Evolutionary conservation across 2,888 invertebrate genomes (phyloP).

Genomic region (Stenchaetothrips biformis): DNA sequence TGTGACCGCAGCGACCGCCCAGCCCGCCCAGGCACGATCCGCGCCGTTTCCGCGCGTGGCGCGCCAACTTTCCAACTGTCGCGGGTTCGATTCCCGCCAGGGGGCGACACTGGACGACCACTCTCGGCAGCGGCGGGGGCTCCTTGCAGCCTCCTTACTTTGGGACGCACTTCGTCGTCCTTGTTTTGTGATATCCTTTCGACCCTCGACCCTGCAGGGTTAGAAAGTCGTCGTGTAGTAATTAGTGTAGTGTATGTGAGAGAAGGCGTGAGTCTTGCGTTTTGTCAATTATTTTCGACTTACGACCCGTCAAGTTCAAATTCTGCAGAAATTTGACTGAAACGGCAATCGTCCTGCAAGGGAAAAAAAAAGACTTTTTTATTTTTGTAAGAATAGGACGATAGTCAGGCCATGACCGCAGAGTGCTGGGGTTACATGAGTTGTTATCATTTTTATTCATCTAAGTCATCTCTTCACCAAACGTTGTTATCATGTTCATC

Average conservation of each 20-base stretch:
- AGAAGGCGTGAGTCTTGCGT: background rate
- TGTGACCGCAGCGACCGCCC: background rate
- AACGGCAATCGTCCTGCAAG: background rate
- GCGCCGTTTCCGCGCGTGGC: background rate
- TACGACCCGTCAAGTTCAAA: background rate
- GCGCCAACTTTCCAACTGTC: background rate
- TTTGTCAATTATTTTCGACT: background rate
- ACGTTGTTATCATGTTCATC: too few relatives aligned
- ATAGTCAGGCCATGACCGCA: too few relatives aligned
- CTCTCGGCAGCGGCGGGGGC: background rate
- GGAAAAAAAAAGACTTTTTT: background rate
- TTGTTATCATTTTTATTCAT: too few relatives aligned
- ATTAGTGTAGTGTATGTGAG: background rate
- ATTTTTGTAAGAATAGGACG: background rate
- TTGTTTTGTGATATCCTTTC: slow-evolving; percentile 23
- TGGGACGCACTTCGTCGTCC: background rate
- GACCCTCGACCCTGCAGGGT: background rate
- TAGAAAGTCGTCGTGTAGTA: slow-evolving; percentile 6
- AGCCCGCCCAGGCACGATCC: background rate
- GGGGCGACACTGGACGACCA: background rate
- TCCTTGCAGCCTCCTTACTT: background rate
- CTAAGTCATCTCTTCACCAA: too few relatives aligned
- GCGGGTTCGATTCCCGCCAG: background rate
- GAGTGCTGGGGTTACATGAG: too few relatives aligned
- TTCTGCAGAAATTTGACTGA: background rate